phyloP scores from a whole-genome alignment of 2,113 vertebrate genomes.

The Rhinopithecus roxellana region DNA sequence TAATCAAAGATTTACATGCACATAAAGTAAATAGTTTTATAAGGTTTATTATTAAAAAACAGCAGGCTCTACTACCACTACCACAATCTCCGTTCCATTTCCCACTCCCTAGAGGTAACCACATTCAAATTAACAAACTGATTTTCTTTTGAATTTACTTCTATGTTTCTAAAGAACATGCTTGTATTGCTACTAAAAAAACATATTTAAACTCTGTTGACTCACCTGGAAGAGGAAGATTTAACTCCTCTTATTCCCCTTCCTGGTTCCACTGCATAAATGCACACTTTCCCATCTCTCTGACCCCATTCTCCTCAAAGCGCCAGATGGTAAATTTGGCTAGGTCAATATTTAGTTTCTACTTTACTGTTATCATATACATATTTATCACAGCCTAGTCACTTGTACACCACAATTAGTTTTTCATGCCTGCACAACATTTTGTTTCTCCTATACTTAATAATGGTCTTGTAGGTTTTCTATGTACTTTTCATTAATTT shows the following conservation, averaged over 20 bases:
- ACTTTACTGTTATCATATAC: background rate
- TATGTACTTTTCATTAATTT: background rate
- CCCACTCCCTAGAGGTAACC: background rate
- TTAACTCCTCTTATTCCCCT: background rate
- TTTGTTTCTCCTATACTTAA: background rate
- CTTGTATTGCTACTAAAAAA: background rate
- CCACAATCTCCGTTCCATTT: background rate
- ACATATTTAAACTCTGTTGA: background rate
- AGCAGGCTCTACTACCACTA: background rate
- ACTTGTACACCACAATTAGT: background rate
- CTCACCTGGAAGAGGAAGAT: background rate
- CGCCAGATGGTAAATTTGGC: background rate
- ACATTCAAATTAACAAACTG: background rate
- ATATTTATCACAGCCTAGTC: background rate
- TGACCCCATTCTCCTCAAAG: background rate
- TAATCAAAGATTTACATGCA: background rate
- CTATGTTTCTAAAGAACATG: background rate
- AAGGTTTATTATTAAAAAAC: conserved; percentile 10
- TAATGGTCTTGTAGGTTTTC: background rate
- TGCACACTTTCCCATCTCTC: background rate
- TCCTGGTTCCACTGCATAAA: background rate
- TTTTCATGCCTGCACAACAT: background rate
- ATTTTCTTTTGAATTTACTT: conserved; percentile 39
- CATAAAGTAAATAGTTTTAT: background rate
- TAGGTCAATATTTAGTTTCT: background rate